Evolutionary conservation across 2,888 invertebrate species (phyloP), one percentile per base, ranked within the genome.

Genomic region (Stenolophus ochropezus): DNA sequence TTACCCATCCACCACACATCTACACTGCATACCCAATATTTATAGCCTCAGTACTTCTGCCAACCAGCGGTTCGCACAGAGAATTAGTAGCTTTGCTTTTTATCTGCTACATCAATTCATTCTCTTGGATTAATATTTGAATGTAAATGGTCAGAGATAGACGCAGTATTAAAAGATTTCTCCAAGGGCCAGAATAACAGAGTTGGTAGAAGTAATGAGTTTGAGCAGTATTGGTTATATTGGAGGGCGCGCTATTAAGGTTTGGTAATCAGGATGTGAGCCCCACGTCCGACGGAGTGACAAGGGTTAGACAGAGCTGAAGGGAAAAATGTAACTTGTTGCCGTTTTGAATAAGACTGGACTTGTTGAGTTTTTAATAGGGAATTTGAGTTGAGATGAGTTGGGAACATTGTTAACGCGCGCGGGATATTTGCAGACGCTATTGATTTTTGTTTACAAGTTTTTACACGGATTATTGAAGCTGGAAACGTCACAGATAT

Each of bases 301-400:
- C 61, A 61, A 61, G 61, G 61, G 61, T 61, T 61, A 61, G 61
- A 61, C 61, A 61, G 25, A 11, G 33, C 33, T 42, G 33, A 11
- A 42, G 33, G 33, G 11, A 42, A 42, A 42, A 42, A 42, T 42
- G 25, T n/a, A 23, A 61, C 61, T 61, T 61, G 61, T 25, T 25
- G 23, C n/a, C 6, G 53, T 25, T 61, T 61, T 61, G 61, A 61
- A 61, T 61, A 61, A 61, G 23, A 25, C 25, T 25, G 14, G 25
- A 61, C 61, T 61, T 61, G 61, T 61, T 61, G 61, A 61, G 25
- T 61, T 61, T 61, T 61, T 61, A 61, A 61, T 61, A 23, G 61
- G 25, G 61, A 61, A 61, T 61, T 61, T 61, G 25, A 61, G n/a
- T 56, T 42, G 33, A 42, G 33, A 42, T 42, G 33, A 42, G 33